Evolutionary conservation across 2,888 invertebrate species (phyloP).

Genomic region (Tupiocoris notatus): DNA sequence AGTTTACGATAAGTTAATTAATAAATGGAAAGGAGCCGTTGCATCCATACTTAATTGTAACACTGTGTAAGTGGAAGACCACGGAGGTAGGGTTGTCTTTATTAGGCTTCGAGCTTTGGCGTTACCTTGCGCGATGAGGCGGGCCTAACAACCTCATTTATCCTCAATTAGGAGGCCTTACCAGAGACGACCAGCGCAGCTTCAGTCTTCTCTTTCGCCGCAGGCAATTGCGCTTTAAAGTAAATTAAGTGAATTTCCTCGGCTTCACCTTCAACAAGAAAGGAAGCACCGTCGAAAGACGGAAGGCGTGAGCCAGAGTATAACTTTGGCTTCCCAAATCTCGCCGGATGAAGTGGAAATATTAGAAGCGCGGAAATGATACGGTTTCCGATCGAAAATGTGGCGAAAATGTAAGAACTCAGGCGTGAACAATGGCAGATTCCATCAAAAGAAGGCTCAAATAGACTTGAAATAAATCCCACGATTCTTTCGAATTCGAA

Average conservation of each 20-base stretch:
- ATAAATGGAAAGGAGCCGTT: not conserved
- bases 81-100: not conserved
- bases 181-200: not conserved
- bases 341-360: no score
- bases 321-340: no score
- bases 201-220: not conserved
- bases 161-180: constrained; percentile 21
- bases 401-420: no score
- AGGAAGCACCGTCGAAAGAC: not conserved
- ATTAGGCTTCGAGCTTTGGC: constrained; percentile 8
- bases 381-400: no score
- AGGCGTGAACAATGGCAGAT: no score
- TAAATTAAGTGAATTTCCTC: constrained; percentile 22
- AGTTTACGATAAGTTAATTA: no score
- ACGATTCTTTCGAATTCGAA: no score
- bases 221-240: constrained; percentile 26
- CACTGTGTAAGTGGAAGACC: not conserved
- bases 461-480: no score
- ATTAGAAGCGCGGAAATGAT: no score
- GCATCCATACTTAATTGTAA: not conserved
- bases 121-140: constrained; percentile 15
- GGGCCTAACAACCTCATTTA: constrained; percentile 32
- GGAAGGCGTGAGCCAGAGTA: no score
- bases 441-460: no score
- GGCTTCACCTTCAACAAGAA: not conserved